phyloP scores from a whole-genome alignment of 2,888 invertebrate species.

The Cheilosia vulpina region DNA sequence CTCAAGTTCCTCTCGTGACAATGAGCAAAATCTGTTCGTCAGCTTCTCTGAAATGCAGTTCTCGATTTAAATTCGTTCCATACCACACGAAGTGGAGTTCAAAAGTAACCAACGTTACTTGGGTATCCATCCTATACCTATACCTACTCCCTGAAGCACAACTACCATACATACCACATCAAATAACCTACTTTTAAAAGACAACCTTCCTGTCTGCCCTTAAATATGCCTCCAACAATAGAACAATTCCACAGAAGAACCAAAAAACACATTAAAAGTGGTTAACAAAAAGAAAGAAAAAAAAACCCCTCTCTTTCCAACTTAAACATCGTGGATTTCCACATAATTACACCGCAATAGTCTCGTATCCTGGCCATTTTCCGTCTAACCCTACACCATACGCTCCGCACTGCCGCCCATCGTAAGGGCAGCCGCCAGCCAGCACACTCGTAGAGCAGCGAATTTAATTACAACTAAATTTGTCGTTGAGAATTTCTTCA shows the following conservation, averaged over 20 bases:
- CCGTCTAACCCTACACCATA: constrained; percentile 10
- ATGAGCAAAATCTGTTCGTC: no score
- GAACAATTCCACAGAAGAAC: constrained; percentile 20
- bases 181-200: neutral
- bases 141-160: neutral
- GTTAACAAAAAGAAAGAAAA: constrained; percentile 2
- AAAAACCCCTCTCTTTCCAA: neutral
- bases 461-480: constrained; percentile 66
- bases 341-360: constrained; percentile 67
- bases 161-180: neutral
- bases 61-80: no score
- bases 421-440: constrained; percentile 10
- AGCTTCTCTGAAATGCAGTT: no score
- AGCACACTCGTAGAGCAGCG: constrained; percentile 14
- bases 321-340: constrained; percentile 49
- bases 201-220: neutral
- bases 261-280: constrained; percentile 9
- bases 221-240: constrained; percentile 7
- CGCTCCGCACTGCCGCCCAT: neutral
- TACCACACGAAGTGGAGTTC: no score
- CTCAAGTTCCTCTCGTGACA: no score
- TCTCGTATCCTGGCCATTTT: constrained; percentile 42
- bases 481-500: constrained; percentile 53
- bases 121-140: no score
- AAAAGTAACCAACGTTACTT: no score